Conservation (phyloP, 2,797 vertebrate genomes). For the Rhinichthys osculus region DNA sequence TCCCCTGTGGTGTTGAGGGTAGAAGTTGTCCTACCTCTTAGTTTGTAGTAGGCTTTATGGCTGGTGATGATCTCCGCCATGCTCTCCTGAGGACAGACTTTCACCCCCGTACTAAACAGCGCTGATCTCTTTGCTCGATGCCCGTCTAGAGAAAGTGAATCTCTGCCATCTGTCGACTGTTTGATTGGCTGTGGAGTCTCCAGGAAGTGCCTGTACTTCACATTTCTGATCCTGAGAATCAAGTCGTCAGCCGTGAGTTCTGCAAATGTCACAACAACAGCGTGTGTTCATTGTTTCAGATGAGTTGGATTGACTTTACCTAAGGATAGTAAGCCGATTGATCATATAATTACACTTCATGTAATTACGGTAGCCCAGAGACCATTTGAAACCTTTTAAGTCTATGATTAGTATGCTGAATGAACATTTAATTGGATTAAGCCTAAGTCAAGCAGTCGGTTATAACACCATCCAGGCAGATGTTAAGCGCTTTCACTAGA, state of each 20-base stretch:
- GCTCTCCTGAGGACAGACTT: slow-evolving; percentile 91
- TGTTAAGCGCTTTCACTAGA: slow-evolving; percentile 32
- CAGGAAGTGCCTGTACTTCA: slow-evolving; percentile 79
- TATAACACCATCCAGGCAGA: slow-evolving; percentile 46
- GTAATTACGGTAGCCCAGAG: slow-evolving; percentile 25
- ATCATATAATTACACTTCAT: slow-evolving; percentile 34
- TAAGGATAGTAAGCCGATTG: slow-evolving; percentile 3
- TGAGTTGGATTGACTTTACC: slow-evolving; percentile 15
- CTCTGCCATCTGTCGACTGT: slow-evolving; percentile 73
- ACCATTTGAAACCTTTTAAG: slow-evolving; percentile 34
- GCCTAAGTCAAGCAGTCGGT: slow-evolving; percentile 31
- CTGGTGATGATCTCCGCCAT: slow-evolving; percentile 87
- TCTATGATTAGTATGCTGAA: slow-evolving; percentile 48
- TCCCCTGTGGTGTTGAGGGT: slow-evolving; percentile 29
- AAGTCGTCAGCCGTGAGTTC: slow-evolving; percentile 71
- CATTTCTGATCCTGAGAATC: slow-evolving; percentile 78
- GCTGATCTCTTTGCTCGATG: slow-evolving; percentile 86
- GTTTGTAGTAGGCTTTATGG: slow-evolving; percentile 91
- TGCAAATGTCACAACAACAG: slow-evolving; percentile 64
- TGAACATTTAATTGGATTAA: slow-evolving; percentile 52
- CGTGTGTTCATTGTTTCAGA: slow-evolving; percentile 18
- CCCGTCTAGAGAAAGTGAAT: slow-evolving; percentile 76
- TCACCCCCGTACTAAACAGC: slow-evolving; percentile 84
- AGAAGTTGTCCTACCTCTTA: slow-evolving; percentile 80
- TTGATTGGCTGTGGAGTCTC: slow-evolving; percentile 74